Base-by-base conservation (phyloP, 2,888 invertebrate genomes). In the Callosobruchus maculatus region DNA sequence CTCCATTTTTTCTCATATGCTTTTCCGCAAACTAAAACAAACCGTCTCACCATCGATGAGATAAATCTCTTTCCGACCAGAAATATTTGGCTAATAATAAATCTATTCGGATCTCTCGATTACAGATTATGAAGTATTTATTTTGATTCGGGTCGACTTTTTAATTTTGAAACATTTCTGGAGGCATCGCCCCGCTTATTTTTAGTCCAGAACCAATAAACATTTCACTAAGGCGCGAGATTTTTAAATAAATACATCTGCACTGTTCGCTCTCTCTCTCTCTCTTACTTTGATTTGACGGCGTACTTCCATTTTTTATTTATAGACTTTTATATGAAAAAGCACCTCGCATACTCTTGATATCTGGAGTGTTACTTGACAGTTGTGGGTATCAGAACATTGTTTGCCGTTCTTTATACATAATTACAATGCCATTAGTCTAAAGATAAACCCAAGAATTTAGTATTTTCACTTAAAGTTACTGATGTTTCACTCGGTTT, bases 151-250 rank as follows among this genome's bases (percentile, higher is more conserved):
- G 76, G 72, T 79, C 79, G 81, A 81, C 78, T 82, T 82, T 82
- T 82, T 82, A 80, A 81, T 81, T 80, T 80, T 80, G 80, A 79
- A 79, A 78, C 79, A 76, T 78, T 77, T 78, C 77, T 77, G 77
- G 75, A 22, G 76, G 77, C 80, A 77, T 78, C 78, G 76, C 77
- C 76, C 77, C 77, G 75, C 76, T 79, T 79, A 81, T 82, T 82
- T 82, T 82, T 79, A 80, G 80, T 80, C 75, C 77, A 79, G 81
- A 80, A 83, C 81, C 81, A 83, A 83, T 83, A 83, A 83, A 83
- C 83, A 82, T 82, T 81, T 82, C 82, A 82, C 77, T 79, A 80
- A 76, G 77, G 79, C 80, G 78, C 76, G 80, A 83, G 80, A 83
- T 82, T 82, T 83, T 82, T 82, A 82, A 81, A 82, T 82, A 83